phyloP scores from a whole-genome alignment of 2,888 invertebrate species.

The Teleiodes luculella region DNA sequence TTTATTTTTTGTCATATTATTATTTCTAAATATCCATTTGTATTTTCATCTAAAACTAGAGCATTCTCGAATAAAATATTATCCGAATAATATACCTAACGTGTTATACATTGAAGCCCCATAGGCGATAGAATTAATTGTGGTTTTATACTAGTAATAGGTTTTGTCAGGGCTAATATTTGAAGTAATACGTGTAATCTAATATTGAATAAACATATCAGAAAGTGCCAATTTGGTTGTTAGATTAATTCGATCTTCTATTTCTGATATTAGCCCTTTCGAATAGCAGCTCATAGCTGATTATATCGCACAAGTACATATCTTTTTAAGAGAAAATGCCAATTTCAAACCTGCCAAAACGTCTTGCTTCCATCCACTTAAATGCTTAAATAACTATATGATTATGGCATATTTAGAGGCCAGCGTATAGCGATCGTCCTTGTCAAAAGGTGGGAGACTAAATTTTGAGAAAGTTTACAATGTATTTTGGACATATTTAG shows the following conservation, averaged over 20 bases:
- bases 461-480: not conserved
- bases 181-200: not conserved
- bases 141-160: no score
- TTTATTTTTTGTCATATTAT: no score
- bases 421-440: not conserved
- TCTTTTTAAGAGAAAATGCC: conserved; percentile 5
- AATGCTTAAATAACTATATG: conserved; percentile 8
- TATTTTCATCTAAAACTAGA: no score
- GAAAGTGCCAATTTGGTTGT: not conserved
- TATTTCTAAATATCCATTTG: no score
- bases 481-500: no score
- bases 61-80: no score
- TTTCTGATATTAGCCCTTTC: not conserved
- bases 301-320: conserved; percentile 7
- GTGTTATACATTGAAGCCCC: no score
- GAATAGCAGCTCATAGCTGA: not conserved
- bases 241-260: not conserved
- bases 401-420: conserved; percentile 13
- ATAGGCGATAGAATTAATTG: no score
- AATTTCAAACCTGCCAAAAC: conserved; percentile 12
- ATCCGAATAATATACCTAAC: no score
- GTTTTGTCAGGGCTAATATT: not conserved
- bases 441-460: not conserved
- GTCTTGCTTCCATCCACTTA: conserved; percentile 19
- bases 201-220: conserved; percentile 1